Percentiles rank a stretch among this genome's conserved stretches.
Conservation (phyloP, 2,113 vertebrate species). For the Glareola pratincola region DNA sequence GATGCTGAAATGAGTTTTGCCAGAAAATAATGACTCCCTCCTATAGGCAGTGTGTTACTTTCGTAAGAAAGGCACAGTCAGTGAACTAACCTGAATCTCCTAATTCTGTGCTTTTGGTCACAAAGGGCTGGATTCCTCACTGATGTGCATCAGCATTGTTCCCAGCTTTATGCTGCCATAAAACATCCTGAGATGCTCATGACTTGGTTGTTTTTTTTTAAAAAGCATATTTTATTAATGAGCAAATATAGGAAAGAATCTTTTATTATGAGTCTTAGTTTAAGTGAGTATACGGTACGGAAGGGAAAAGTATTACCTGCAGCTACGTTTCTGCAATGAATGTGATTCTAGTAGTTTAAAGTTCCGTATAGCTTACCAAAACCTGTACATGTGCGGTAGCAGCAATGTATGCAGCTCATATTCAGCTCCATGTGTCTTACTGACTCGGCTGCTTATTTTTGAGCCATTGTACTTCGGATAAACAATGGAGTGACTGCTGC, state of each 20-base stretch:
- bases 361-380: not conserved
- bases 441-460: slow-evolving; percentile 26
- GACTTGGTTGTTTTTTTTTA: not conserved
- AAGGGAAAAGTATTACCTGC: not conserved
- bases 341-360: not conserved
- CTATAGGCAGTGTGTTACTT: not conserved
- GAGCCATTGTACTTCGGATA: not conserved
- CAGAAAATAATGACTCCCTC: not conserved
- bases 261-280: not conserved
- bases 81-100: not conserved
- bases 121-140: not conserved
- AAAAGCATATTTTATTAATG: not conserved
- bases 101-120: not conserved
- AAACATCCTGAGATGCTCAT: not conserved
- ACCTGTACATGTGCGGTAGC: not conserved
- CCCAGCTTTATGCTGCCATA: not conserved
- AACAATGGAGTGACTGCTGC: not conserved
- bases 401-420: not conserved
- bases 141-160: not conserved
- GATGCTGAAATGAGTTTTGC: slow-evolving; percentile 7
- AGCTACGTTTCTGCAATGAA: not conserved
- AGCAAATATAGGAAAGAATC: not conserved
- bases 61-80: not conserved
- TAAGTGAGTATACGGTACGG: not conserved
- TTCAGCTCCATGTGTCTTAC: not conserved